phyloP scores from a whole-genome alignment of 2,113 vertebrate species.

The Aptenodytes patagonicus region DNA sequence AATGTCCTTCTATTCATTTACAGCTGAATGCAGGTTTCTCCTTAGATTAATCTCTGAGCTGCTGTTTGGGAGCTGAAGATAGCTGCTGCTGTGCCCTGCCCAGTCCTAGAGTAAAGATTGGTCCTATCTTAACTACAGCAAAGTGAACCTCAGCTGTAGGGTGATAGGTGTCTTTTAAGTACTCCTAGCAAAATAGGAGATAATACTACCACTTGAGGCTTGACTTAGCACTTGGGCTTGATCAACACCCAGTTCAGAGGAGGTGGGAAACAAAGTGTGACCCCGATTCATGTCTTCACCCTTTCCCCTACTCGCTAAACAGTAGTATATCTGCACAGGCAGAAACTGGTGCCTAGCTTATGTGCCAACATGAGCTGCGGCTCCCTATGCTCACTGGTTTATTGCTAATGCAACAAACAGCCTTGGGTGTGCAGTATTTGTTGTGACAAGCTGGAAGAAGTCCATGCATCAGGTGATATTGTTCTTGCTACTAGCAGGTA shows the following conservation, averaged over 20 bases:
- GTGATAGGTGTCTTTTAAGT: not conserved
- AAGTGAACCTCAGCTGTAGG: not conserved
- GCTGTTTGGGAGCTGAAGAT: not conserved
- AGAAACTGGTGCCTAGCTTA: not conserved
- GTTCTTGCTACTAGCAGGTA: constrained; percentile 20
- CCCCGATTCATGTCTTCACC: rapidly evolving
- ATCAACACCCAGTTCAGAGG: not conserved
- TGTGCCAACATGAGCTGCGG: not conserved
- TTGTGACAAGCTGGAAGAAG: constrained; percentile 36
- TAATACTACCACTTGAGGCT: not conserved
- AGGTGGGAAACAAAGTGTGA: not conserved
- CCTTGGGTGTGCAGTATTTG: not conserved
- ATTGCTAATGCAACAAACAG: constrained; percentile 28
- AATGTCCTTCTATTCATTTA: not conserved
- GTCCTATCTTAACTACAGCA: not conserved
- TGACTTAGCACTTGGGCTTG: not conserved
- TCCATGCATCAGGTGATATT: not conserved
- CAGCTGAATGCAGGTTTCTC: not conserved
- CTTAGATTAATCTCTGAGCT: not conserved
- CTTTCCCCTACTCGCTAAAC: not conserved
- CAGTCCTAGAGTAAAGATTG: not conserved
- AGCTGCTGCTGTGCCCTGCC: not conserved
- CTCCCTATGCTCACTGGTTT: not conserved
- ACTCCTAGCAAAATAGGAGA: not conserved
- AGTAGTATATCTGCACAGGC: not conserved